Base-by-base conservation (phyloP, 2,888 invertebrate genomes). In the Drosophila kanekoi region DNA sequence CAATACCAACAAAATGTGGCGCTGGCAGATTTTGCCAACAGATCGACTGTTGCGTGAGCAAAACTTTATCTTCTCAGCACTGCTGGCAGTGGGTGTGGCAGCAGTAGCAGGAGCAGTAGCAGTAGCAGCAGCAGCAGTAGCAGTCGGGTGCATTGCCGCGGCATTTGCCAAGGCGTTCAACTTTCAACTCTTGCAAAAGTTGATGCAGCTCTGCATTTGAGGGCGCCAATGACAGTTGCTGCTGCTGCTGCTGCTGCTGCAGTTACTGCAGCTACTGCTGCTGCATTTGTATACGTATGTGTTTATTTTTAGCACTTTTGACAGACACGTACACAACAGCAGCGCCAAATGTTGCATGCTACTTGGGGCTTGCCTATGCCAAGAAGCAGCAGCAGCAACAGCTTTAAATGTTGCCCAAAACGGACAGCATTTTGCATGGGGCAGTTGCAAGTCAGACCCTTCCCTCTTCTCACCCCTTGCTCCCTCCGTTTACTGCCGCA, bases 101-200 rank as follows among this genome's bases (percentile, higher is more conserved):
- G 23, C 44, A 20, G 54, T 20, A 35, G 52, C 40, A 16, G 40
- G 20, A 14, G 43, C 53, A 35, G 54, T 14, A 43, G 53, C 43
- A 37, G 75, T 66, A 35, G 52, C 40, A 35, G 51, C 38, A 51
- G 40, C 18, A 14, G 43, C 53, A 35, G 54, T 16, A 53, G 53
- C 37, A 37, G 75, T 67, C 57, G 73, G 76, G 83, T 75, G 78
- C 90, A 88, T 87, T 90, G 89, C 77, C 87, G 82, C 84, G 71
- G 86, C 89, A 84, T 87, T 90, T 88, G 74, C 65, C 81, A 89
- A 28, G 91, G 81, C 91, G 74, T 90, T 90, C 90, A 90, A 90
- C 90, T 90, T 90, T 90, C 90, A 91, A 90, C 90, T 90, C 87
- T 85, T 81, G 73, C 79, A 23, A 66, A 65, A 59, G 59, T 37